Conservation (phyloP, 2,888 invertebrate genomes). For the Lasioglossum marginatum region DNA sequence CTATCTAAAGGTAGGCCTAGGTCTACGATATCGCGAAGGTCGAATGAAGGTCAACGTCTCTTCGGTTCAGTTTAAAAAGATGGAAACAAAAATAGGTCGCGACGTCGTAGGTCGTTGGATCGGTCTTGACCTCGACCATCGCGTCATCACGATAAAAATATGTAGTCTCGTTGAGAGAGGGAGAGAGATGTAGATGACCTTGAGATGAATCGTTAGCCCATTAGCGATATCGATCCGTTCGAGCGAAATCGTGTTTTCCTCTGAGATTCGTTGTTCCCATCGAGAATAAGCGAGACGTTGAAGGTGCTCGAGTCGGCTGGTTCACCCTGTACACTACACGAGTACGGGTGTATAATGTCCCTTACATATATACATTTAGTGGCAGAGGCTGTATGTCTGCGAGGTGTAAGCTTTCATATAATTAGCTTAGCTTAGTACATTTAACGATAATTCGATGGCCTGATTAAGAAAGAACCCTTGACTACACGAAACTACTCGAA, state of each 20-base stretch:
- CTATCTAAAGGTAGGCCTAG: not conserved
- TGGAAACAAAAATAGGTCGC: not conserved
- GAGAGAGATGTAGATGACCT: not conserved
- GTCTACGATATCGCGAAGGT: not conserved
- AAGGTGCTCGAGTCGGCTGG: not conserved
- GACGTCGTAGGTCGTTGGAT: not conserved
- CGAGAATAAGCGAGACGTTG: not conserved
- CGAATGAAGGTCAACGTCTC: not conserved
- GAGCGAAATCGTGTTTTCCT: not conserved
- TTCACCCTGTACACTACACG: not conserved
- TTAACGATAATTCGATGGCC: constrained; percentile 74
- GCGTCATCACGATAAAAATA: not conserved
- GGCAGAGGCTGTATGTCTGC: constrained; percentile 77
- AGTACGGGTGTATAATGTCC: constrained; percentile 30
- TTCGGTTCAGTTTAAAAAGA: not conserved
- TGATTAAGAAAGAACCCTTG: constrained; percentile 74
- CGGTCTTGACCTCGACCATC: constrained; percentile 10
- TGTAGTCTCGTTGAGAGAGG: not conserved
- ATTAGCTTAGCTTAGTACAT: constrained; percentile 70
- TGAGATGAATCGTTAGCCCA: not conserved
- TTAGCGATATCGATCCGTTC: not conserved
- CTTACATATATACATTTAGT: constrained; percentile 72
- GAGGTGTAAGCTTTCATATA: constrained; percentile 78
- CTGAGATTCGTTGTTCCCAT: not conserved
- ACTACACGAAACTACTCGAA: constrained; percentile 20